A percentile compares a stretch with the other conserved stretches of the same genome.
Evolutionary conservation across 2,888 invertebrate species (phyloP).

Genomic region (Spatulosminthurus flaviceps): DNA sequence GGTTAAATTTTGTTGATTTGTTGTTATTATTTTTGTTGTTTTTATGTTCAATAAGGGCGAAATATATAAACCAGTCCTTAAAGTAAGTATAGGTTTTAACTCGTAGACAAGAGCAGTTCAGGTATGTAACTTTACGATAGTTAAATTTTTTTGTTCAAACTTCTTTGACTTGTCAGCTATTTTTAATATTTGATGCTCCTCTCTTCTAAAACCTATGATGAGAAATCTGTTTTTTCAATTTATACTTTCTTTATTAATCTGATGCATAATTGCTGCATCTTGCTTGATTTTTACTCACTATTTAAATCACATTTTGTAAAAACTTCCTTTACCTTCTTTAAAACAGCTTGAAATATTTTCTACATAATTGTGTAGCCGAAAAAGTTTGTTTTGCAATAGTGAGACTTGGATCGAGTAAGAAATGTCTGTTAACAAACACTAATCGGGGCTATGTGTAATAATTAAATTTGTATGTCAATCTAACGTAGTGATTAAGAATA

Average conservation of each 20-base stretch:
- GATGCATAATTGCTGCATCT: no score
- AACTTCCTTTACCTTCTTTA: no score
- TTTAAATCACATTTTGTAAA: no score
- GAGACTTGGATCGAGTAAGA: neutral
- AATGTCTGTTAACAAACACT: constrained; percentile 1
- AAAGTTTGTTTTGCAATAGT: neutral
- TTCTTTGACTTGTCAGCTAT: neutral
- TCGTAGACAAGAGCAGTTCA: no score
- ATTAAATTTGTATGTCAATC: constrained; percentile 15
- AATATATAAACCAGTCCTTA: neutral
- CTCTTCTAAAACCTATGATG: no score
- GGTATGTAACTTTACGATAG: neutral
- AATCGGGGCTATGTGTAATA: neutral
- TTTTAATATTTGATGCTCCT: neutral
- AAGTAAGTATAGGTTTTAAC: neutral
- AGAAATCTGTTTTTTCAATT: neutral
- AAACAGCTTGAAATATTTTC: no score
- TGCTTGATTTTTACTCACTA: no score
- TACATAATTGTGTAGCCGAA: no score
- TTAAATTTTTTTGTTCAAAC: neutral
- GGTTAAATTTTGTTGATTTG: neutral
- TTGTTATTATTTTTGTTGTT: constrained; percentile 6
- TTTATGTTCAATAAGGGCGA: constrained; percentile 2
- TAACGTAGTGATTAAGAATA: neutral
- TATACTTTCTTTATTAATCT: no score